Conservation (phyloP, 2,113 vertebrate species). For the Saguinus midas region DNA sequence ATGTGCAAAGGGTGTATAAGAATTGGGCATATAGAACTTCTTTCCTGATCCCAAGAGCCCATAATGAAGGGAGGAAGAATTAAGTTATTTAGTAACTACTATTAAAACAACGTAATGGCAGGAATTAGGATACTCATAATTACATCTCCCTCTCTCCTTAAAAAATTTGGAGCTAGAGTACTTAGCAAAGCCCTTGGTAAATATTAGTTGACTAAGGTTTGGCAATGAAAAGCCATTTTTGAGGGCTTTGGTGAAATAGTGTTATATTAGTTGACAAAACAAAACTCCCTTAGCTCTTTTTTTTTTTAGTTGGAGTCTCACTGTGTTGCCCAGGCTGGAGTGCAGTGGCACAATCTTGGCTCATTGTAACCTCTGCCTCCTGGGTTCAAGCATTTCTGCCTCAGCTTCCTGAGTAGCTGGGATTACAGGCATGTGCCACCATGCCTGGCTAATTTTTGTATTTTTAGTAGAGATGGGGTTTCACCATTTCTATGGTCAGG, state of each 20-base stretch:
- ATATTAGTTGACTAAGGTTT: constrained; percentile 22
- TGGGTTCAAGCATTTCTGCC: too few species aligned
- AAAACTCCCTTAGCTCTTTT: background rate
- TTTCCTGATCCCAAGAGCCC: background rate
- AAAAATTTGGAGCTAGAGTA: background rate
- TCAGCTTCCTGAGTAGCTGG: too few species aligned
- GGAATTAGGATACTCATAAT: constrained; percentile 10
- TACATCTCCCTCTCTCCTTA: background rate
- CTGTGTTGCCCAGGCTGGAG: too few species aligned
- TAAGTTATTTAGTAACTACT: background rate
- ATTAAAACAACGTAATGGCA: constrained; percentile 9
- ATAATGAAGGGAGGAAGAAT: background rate
- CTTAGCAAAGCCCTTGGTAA: constrained; percentile 43
- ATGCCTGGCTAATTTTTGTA: too few species aligned
- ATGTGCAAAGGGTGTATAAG: background rate
- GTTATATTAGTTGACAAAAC: background rate
- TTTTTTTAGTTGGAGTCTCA: too few species aligned
- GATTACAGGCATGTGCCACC: too few species aligned
- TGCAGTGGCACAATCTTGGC: too few species aligned
- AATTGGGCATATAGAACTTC: background rate
- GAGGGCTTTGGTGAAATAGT: constrained; percentile 11
- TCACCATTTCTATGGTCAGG: too few species aligned
- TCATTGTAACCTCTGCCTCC: too few species aligned
- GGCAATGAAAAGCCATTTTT: constrained; percentile 2
- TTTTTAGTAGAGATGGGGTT: too few species aligned